Base-by-base conservation (phyloP, 2,888 invertebrate species). In the Lochmaea capreae region DNA sequence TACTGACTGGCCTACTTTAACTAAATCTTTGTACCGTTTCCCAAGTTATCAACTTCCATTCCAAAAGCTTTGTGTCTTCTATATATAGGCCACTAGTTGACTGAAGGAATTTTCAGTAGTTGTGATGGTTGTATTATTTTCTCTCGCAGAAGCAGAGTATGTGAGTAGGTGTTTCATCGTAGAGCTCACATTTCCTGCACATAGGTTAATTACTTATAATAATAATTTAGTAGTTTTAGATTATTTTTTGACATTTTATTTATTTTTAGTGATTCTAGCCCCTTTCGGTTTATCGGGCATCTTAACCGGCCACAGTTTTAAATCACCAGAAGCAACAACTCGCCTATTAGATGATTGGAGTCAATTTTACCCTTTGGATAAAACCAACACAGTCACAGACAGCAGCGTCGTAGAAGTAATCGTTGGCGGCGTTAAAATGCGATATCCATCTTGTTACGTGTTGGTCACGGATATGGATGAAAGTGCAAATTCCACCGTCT, bases 381-480 rank as follows among this genome's bases (percentile, higher is more conserved):
- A 89, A 85, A 86, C 85, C 71, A 86, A 87, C 77, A 89, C 88
- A 87, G 89, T 84, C 86, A 92, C 84, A 16, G 86, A 86, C 54
- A 84, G 84, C 75, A 83, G 83, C 77, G 85, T 87, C 62, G 91
- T 92, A 67, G 93, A 93, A 89, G 93, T 92, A 39, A 75, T 77
- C 14, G 79, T 92, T 87, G 97, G 96, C 84, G 97, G 97, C 66
- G 94, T 96, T 76, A 93, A 96, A 86, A 96, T 99, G 96, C 93
- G 95, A 79, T 99, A 99, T 89, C 99, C 99, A 65, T 93, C 95
- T 76, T 95, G 95, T 88, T 99, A 97, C 89, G 97, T 97, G 83
- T 91, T 98, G 86, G 92, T 95, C 83, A 95, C 97, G 79, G 95
- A 95, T 87, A 91, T 95, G 91, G 96, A 96, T 88, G 92, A 93